Percentiles rank a stretch among this genome's conserved stretches.
These are phyloP conservation scores for Wiebesia pumilae DNA, from an alignment of 1,140 invertebrate genomes.

Conservation along the genomic window DNA sequence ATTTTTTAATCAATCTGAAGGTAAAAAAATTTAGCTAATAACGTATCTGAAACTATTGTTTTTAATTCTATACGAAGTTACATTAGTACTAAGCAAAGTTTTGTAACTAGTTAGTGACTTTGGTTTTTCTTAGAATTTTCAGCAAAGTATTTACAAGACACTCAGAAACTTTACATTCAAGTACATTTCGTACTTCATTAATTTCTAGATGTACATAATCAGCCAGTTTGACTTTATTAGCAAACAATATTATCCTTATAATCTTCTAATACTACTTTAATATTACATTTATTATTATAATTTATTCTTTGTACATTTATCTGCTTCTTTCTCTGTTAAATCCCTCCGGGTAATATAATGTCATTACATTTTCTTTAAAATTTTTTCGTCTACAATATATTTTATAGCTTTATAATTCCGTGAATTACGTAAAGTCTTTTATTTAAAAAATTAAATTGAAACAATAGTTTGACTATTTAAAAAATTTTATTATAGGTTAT, in stretches of 20 bases:
- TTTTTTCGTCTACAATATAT: too few species aligned
- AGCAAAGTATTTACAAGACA: background rate
- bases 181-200: background rate
- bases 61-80: background rate
- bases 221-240: background rate
- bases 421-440: too few species aligned
- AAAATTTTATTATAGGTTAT: background rate
- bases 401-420: too few species aligned
- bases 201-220: background rate
- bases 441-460: background rate
- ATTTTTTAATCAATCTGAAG: background rate
- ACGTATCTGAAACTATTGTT: background rate
- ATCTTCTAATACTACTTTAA: background rate
- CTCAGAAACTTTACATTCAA: background rate
- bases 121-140: background rate
- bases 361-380: too few species aligned
- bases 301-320: too few species aligned
- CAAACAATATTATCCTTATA: background rate
- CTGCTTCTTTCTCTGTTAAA: too few species aligned
- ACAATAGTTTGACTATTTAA: background rate
- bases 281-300: background rate
- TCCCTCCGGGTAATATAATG: too few species aligned
- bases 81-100: background rate
- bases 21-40: background rate
- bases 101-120: background rate